Evolutionary conservation across 2,113 vertebrate species (phyloP).

Genomic region (Sorex araneus): DNA sequence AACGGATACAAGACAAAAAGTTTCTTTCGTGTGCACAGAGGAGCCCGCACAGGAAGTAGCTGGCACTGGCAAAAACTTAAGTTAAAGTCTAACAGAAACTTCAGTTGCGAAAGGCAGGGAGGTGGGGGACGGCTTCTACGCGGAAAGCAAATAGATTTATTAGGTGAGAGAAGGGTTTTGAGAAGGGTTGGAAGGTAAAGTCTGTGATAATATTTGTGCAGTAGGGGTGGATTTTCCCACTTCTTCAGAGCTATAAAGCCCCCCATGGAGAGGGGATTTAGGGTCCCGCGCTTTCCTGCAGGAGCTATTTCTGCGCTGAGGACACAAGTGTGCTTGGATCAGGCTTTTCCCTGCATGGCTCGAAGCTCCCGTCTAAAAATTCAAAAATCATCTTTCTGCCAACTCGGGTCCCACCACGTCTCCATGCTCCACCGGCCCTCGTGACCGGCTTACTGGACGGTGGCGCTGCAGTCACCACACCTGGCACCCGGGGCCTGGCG

Average conservation of each 20-base stretch:
- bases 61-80: background rate
- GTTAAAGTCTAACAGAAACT: background rate
- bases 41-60: background rate
- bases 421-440: background rate
- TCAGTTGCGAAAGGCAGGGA: background rate
- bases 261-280: background rate
- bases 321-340: too few relatives aligned
- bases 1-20: background rate
- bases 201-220: conserved; percentile 30
- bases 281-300: background rate
- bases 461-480: background rate
- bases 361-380: conserved; percentile 4
- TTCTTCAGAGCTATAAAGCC: background rate
- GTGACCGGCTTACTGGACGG: background rate
- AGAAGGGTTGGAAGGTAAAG: background rate
- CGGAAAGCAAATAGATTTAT: conserved; percentile 50
- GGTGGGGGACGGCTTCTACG: background rate
- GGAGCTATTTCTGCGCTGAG: too few relatives aligned
- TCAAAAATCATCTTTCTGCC: conserved; percentile 13
- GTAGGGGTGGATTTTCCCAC: background rate
- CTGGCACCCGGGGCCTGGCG: background rate
- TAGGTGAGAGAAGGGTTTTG: background rate
- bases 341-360: background rate
- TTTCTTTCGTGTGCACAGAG: background rate
- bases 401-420: conserved; percentile 14